Percentiles rank a stretch among this genome's conserved stretches.
Conservation (phyloP, 2,888 invertebrate genomes). For the Apoda limacodes region DNA sequence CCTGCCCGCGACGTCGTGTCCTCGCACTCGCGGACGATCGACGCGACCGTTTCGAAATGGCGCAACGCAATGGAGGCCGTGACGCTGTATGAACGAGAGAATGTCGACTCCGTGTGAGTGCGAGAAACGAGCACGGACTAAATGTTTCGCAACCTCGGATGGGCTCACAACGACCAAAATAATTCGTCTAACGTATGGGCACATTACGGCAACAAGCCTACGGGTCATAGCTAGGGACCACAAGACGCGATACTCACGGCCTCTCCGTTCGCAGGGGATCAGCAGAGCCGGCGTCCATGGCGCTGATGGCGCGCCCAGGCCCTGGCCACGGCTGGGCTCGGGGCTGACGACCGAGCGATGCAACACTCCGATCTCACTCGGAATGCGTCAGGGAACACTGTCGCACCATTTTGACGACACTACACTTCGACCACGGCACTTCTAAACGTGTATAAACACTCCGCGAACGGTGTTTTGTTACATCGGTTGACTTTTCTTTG, state of each 20-base stretch:
- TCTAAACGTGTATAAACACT: constrained; percentile 65
- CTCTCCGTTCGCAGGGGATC: constrained; percentile 64
- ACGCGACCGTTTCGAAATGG: constrained; percentile 57
- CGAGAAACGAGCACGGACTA: constrained; percentile 50
- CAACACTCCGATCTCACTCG: constrained; percentile 65
- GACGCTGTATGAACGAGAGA: constrained; percentile 63
- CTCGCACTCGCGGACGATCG: constrained; percentile 33
- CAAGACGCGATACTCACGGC: constrained; percentile 61
- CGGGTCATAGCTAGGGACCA: constrained; percentile 26
- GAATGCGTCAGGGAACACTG: constrained; percentile 60
- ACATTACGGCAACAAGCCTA: constrained; percentile 32
- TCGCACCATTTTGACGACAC: constrained; percentile 67
- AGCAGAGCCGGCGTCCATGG: constrained; percentile 62
- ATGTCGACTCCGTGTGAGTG: constrained; percentile 54
- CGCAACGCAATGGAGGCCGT: constrained; percentile 65
- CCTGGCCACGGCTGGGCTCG: constrained; percentile 64
- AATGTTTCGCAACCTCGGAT: constrained; percentile 62
- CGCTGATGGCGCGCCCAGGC: constrained; percentile 66
- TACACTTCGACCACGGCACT: constrained; percentile 62
- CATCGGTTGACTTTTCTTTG: constrained; percentile 71
- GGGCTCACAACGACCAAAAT: constrained; percentile 57
- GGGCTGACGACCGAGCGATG: constrained; percentile 63
- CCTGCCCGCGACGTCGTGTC: constrained; percentile 45
- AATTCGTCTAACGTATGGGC: constrained; percentile 47
- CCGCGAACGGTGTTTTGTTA: constrained; percentile 69